Evolutionary conservation across 2,888 invertebrate species (phyloP).

Genomic region (Cerastis leucographa): DNA sequence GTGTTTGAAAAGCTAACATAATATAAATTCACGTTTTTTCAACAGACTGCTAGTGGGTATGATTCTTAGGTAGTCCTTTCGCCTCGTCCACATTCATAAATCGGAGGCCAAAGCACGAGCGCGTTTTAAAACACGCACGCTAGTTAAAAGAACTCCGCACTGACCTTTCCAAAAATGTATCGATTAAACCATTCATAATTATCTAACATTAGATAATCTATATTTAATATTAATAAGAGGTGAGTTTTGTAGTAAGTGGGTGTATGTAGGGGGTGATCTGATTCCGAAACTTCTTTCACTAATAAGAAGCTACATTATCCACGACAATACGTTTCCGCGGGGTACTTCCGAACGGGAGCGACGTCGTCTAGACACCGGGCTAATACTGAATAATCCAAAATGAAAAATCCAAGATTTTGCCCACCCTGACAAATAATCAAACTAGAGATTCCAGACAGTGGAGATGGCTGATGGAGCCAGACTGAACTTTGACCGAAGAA

Average conservation of each 20-base stretch:
- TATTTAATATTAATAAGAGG: neutral
- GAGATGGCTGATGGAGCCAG: neutral
- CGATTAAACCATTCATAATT: neutral
- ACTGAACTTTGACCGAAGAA: too few relatives aligned
- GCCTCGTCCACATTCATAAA: too few relatives aligned
- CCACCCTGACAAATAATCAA: too few relatives aligned
- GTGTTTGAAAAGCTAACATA: slow-evolving; percentile 27
- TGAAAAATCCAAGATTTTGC: too few relatives aligned
- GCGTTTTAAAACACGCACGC: neutral
- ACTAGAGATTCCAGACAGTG: neutral
- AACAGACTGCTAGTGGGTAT: too few relatives aligned
- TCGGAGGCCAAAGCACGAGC: neutral
- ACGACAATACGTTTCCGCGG: too few relatives aligned
- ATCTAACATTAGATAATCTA: neutral
- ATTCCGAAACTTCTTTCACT: too few relatives aligned
- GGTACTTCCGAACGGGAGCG: too few relatives aligned
- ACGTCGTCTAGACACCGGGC: too few relatives aligned
- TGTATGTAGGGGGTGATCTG: too few relatives aligned
- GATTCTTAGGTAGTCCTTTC: too few relatives aligned
- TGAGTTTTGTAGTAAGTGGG: neutral
- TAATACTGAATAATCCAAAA: too few relatives aligned
- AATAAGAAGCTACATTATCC: neutral
- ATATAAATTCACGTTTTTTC: neutral
- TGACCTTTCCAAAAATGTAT: neutral
- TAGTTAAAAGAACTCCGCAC: neutral